phyloP scores from a whole-genome alignment of 2,888 invertebrate species.

The Vesta saturnalis region DNA sequence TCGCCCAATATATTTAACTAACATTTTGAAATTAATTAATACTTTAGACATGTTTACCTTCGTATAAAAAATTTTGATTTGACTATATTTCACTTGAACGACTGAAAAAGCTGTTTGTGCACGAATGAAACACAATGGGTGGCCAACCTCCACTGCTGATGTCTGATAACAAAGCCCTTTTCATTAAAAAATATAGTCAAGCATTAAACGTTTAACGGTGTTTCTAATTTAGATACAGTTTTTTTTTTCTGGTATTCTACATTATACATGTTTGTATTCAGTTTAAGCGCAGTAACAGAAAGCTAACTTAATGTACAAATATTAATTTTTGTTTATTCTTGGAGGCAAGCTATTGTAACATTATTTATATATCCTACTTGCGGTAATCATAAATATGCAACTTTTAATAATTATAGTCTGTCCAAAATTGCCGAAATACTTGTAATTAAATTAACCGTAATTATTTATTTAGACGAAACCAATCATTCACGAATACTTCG shows the following conservation, averaged over 20 bases:
- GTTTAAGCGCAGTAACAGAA: too few species aligned
- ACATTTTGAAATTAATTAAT: constrained; percentile 1
- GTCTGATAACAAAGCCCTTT: constrained; percentile 5
- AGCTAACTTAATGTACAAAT: too few species aligned
- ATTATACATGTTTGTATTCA: too few species aligned
- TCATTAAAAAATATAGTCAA: constrained; percentile 3
- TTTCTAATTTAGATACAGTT: neutral
- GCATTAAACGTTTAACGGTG: neutral
- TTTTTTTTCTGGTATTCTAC: neutral
- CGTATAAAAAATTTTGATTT: neutral
- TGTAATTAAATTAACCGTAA: too few species aligned
- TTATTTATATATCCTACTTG: too few species aligned
- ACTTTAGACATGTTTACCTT: neutral
- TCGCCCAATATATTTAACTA: neutral
- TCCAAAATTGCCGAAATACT: too few species aligned
- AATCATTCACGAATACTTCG: too few species aligned
- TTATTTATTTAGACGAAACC: too few species aligned
- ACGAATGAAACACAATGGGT: constrained; percentile 5
- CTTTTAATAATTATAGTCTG: too few species aligned
- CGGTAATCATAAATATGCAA: too few species aligned
- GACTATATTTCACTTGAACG: neutral
- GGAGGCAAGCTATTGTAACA: too few species aligned
- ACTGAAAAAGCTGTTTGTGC: neutral
- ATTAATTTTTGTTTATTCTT: too few species aligned
- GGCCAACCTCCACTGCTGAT: constrained; percentile 3